Conservation (phyloP, 2,113 vertebrate species). For the Climacteris rufus region DNA sequence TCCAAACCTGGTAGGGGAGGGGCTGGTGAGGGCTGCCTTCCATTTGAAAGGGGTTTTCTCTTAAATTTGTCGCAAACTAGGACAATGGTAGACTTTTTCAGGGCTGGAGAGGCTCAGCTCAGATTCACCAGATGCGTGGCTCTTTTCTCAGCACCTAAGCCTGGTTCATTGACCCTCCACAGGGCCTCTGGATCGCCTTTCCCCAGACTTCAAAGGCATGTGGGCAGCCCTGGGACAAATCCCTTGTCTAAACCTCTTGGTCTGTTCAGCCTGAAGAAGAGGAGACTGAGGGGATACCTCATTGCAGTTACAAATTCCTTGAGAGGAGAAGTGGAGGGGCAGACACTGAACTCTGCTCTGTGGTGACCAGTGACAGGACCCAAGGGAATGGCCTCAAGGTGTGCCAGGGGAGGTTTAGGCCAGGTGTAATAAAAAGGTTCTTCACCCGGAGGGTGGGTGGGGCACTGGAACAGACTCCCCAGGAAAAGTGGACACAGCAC, state of each 20-base stretch:
- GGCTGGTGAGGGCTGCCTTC: no score
- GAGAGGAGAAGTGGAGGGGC: no score
- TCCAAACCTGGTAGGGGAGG: no score
- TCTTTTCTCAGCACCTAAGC: background rate
- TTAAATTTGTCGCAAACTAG: no score
- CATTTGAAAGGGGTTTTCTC: no score
- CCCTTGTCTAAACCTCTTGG: background rate
- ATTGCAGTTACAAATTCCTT: rapidly evolving
- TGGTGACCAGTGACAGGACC: background rate
- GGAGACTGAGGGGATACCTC: background rate
- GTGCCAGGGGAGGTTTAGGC: rapidly evolving
- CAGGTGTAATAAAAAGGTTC: background rate
- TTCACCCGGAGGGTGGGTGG: background rate
- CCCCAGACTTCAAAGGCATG: rapidly evolving
- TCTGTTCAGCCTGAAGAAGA: background rate
- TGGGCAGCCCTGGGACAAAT: background rate
- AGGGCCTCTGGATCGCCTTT: background rate
- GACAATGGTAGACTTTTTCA: rapidly evolving
- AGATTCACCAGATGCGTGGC: background rate
- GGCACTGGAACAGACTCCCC: background rate
- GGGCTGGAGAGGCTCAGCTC: background rate
- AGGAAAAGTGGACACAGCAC: background rate
- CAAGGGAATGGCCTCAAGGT: rapidly evolving
- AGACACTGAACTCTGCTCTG: rapidly evolving
- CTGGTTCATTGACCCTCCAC: rapidly evolving